Evolutionary conservation across 35 echinoderm and acorn worm genomes (phyloP).

Genomic region (Ophiothrix spiculata): DNA sequence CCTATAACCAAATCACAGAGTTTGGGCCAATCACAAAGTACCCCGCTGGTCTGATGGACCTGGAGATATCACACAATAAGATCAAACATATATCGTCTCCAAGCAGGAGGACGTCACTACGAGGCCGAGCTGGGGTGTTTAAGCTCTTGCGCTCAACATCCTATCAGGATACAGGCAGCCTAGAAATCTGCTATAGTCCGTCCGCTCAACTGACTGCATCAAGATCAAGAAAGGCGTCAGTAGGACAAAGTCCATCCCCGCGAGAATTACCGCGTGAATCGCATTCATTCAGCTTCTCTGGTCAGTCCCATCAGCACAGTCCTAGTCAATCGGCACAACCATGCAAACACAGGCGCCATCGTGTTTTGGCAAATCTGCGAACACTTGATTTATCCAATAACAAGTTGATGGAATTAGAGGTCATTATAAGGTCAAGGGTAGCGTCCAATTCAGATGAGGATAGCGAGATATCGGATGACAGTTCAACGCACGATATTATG

Average conservation of each 20-base stretch:
- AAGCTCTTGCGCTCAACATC: slow-evolving; percentile 52
- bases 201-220: slow-evolving; percentile 13
- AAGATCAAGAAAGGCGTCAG: not conserved
- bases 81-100: slow-evolving; percentile 47
- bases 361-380: slow-evolving; percentile 67
- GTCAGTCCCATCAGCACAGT: slow-evolving; percentile 1
- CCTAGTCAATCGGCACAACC: not conserved
- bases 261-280: slow-evolving; percentile 17
- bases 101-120: slow-evolving; percentile 9
- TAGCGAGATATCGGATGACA: slow-evolving; percentile 20
- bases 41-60: slow-evolving; percentile 78
- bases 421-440: slow-evolving; percentile 40
- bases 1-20: slow-evolving; percentile 63
- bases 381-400: slow-evolving; percentile 86
- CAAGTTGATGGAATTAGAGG: slow-evolving; percentile 39
- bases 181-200: slow-evolving; percentile 66
- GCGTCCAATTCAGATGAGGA: not conserved
- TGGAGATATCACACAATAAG: slow-evolving; percentile 60
- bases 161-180: slow-evolving; percentile 16
- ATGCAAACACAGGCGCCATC: slow-evolving; percentile 85
- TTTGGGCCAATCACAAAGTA: slow-evolving; percentile 83
- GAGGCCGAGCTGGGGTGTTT: slow-evolving; percentile 46
- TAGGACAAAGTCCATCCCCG: not conserved
- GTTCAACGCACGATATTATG: slow-evolving; percentile 3
- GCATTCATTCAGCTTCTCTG: not conserved